Base-by-base conservation (phyloP, 2,888 invertebrate species). In the Lacanobia oleracea region DNA sequence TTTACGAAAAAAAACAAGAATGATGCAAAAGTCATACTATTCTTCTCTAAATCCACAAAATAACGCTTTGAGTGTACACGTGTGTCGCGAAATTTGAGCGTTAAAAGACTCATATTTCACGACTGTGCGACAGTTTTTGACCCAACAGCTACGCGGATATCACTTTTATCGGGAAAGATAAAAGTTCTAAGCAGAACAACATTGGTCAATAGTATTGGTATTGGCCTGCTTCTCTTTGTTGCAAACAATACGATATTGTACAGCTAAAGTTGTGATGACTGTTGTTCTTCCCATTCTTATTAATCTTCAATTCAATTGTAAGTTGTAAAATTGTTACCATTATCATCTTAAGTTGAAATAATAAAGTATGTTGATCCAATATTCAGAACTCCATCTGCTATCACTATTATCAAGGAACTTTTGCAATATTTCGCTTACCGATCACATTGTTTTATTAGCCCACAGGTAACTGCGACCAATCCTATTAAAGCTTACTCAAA, bases 241-340 rank as follows among this genome's bases (percentile, higher is more conserved):
- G n/a, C 9, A 23, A 77, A 77, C 77, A 77, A 77, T 64, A 67
- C 50, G 16, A 64, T 63, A 37, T 64, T 77, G 53, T 72, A 10
- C 1, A 45, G 27, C 51, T 71, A 21, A 40, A 54, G 48, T 48
- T 33, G 67, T 72, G 54, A 51, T 60, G 50, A 37, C 27, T 48
- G 53, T 76, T 57, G 76, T 77, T 77, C 73, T 23, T 72, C 10
- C 2, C n/a, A 59, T 43, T 50, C 53, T 40, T n/a, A 53, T 9
- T 45, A 14, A 67, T 64, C 16, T 51, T 56, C 5, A 40, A 62
- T 60, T 43, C 14, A 43, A 70, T 65, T 50, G 18, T 48, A 37
- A 37, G 12, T 43, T 50, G 2, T 51, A 9, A n/a, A 50, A 16
- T 21, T 40, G 8, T 12, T 45, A 14, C 2, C n/a, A 48, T 48